Evolutionary conservation across 30 jellyfish, hydroid and myxozoan species (phyloP), one percentile per base, ranked within the genome.

Genomic region (Rhopilema esculentum): DNA sequence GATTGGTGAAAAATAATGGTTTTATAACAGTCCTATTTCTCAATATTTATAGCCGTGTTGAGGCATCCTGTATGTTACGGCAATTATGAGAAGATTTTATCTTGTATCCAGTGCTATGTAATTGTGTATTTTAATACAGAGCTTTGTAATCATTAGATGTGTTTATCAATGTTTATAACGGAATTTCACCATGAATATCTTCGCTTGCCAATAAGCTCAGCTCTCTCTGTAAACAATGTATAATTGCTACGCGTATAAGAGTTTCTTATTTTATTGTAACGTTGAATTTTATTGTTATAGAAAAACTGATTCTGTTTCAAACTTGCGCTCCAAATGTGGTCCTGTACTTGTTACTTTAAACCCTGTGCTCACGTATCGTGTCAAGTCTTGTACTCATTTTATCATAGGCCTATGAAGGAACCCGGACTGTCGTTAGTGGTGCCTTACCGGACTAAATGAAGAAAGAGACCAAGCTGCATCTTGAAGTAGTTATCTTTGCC

Each of bases 261-360:
- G 79, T 78, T 78, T 78, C 62, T 77, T 77, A 27, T 77, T 78
- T 30, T 73, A 48, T 73, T 31, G 50, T 73, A 73, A 73, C 84
- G 84, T 73, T 73, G 69, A 70, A 73, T 73, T 73, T 73, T 73
- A 73, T 31, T 31, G 70, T 18, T 73, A 30, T 30, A 30, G 70
- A 33, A 73, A 73, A 33, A 48, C 72, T 63, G 72, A 63, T 63
- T 63, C 29, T n/a, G 72, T 19, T 63, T 63, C 29, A n/a, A 19
- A 63, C 72, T 4, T 19, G 8, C 72, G 6, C 29, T 7, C 29
- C 72, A 19, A 4, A 18, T 63, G 4, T 19, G 26, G 72, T 63
- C 8, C 17, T n/a, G n/a, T 63, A n/a, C 29, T 63, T 1, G n/a
- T n/a, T n/a, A n/a, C n/a, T n/a, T 51, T 51, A 15, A 15, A 51